A percentile compares a stretch with the other conserved stretches of the same genome.
These are phyloP conservation scores for Aix galericulata DNA, from an alignment of 2,113 vertebrate species.

Conservation along the genomic window DNA sequence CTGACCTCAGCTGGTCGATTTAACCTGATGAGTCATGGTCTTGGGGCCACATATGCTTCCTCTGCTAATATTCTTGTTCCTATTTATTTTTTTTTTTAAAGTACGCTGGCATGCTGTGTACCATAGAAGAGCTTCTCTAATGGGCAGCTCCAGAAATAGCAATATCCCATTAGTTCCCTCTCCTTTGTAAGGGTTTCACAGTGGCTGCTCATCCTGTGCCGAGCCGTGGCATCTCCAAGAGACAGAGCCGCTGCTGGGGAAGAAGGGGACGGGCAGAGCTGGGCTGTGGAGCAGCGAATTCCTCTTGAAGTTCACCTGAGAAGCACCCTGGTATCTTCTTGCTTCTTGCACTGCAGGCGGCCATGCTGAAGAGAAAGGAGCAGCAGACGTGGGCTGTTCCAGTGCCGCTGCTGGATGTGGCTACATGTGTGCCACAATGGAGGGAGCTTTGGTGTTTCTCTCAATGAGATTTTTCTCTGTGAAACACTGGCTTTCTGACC, in stretches of 20 bases:
- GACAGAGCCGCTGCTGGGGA: not conserved
- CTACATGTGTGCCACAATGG: rapidly evolving
- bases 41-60: slow-evolving; percentile 49
- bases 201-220: not conserved
- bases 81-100: slow-evolving; percentile 60
- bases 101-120: slow-evolving; percentile 11
- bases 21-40: slow-evolving; percentile 62
- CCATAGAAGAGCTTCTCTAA: slow-evolving; percentile 55
- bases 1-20: slow-evolving; percentile 69
- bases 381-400: not conserved
- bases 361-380: not conserved
- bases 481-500: not conserved
- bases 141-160: slow-evolving; percentile 69
- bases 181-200: slow-evolving; percentile 41
- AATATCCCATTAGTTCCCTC: slow-evolving; percentile 37
- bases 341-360: not conserved
- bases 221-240: not conserved
- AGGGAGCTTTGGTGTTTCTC: not conserved
- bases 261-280: not conserved
- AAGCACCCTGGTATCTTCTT: not conserved
- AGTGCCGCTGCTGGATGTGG: not conserved
- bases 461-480: not conserved
- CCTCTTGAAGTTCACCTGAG: not conserved
- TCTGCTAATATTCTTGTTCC: slow-evolving; percentile 53
- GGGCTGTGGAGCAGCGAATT: not conserved